Evolutionary conservation across 2,888 invertebrate genomes (phyloP).

Genomic region (Cerceris ruficornis): DNA sequence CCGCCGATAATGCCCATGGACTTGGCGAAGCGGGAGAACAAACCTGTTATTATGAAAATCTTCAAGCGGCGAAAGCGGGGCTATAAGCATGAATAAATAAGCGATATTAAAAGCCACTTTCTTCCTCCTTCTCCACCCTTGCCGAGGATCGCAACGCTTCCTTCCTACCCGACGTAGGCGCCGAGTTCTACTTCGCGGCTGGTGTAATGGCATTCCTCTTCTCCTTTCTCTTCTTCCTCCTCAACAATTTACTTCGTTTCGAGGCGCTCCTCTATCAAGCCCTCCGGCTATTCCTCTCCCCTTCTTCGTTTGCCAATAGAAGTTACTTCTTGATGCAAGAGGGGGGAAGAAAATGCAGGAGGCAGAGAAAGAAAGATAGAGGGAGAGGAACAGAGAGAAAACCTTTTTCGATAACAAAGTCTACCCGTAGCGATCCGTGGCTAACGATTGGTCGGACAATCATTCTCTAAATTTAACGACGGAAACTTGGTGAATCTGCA

Average conservation of each 20-base stretch:
- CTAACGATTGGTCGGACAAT: neutral
- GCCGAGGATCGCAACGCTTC: slow-evolving; percentile 30
- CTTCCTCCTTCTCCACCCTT: slow-evolving; percentile 31
- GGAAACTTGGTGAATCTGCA: neutral
- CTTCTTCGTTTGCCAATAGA: slow-evolving; percentile 31
- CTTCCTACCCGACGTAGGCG: slow-evolving; percentile 32
- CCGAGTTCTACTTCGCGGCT: slow-evolving; percentile 49
- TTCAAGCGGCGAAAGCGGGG: slow-evolving; percentile 59
- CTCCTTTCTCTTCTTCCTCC: slow-evolving; percentile 51
- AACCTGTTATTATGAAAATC: slow-evolving; percentile 70
- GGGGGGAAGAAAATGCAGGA: slow-evolving; percentile 25
- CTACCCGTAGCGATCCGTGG: slow-evolving; percentile 1
- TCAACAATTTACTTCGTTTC: slow-evolving; percentile 64
- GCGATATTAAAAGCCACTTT: slow-evolving; percentile 72
- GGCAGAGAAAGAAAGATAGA: neutral
- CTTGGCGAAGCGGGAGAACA: slow-evolving; percentile 31
- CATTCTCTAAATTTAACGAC: neutral
- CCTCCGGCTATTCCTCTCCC: slow-evolving; percentile 37
- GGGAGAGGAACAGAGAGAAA: slow-evolving; percentile 20
- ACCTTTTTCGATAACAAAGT: slow-evolving; percentile 16
- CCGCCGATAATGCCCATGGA: slow-evolving; percentile 50
- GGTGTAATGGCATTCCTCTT: slow-evolving; percentile 68
- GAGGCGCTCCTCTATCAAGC: slow-evolving; percentile 36
- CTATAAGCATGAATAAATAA: slow-evolving; percentile 72
- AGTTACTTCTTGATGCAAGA: slow-evolving; percentile 6